Conservation (phyloP, 53 echinoderm and acorn worm species). For the Holothuria leucospilota region DNA sequence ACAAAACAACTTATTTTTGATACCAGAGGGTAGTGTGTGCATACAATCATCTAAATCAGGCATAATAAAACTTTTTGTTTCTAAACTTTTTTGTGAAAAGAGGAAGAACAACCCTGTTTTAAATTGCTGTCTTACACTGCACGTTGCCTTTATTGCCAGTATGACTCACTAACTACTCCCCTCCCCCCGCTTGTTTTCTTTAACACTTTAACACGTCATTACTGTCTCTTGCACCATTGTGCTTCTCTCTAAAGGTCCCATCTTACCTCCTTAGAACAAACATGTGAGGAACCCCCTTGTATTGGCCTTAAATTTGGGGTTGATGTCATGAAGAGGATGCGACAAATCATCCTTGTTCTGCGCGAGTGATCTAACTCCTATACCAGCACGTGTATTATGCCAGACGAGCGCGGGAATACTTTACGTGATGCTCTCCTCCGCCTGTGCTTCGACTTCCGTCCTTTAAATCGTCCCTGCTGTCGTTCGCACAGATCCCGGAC, state of each 20-base stretch:
- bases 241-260: conserved; percentile 51
- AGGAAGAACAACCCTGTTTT: no score
- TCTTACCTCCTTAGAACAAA: conserved; percentile 28
- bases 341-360: conserved; percentile 65
- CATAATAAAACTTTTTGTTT: no score
- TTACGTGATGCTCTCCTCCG: conserved; percentile 62
- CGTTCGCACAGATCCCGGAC: conserved; percentile 60
- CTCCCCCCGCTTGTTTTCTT: no score
- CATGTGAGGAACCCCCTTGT: conserved; percentile 48
- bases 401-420: conserved; percentile 53
- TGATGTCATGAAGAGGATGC: conserved; percentile 62
- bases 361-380: conserved; percentile 60
- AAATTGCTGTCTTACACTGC: no score
- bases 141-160: no score
- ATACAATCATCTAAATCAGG: no score
- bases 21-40: no score
- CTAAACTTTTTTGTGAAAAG: no score
- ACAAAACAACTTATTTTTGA: no score
- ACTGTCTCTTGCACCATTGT: conserved; percentile 62
- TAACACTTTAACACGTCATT: no score
- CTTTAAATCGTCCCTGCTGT: conserved; percentile 66
- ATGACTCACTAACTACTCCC: no score
- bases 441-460: conserved; percentile 62
- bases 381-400: conserved; percentile 65
- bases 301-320: conserved; percentile 70